Evolutionary conservation across 2,888 invertebrate genomes (phyloP), one percentile per base, ranked within the genome.

Genomic region (Nymphalis c-album): DNA sequence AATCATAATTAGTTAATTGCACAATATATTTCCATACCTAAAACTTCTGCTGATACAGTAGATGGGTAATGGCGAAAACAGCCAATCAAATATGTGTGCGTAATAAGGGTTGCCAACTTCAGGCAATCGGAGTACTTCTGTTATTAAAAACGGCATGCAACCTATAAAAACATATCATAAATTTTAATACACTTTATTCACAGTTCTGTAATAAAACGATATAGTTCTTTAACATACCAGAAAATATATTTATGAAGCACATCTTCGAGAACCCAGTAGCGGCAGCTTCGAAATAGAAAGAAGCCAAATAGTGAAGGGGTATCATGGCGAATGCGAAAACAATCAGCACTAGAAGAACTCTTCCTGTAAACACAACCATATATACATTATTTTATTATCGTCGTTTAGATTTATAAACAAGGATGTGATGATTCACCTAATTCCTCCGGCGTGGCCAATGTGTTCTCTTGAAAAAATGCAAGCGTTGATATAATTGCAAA

Each of bases 261-360:
- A 96, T 93, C 79, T 95, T 94, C 0, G 96, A 95, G 82, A 95
- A 96, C 1, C 96, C 97, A 0, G 95, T 94, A 0, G 97, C 94
- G 0, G 97, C 95, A 1, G 96, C 94, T 17, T 93, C 92, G 80
- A 97, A 97, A 63, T 94, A 83, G 80, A 95, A 95, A 0, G 96
- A 95, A 2, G 94, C 90, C 48, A 96, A 80, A 82, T 97, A 97
- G 77, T 95, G 95, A 65, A 96, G 82, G 0, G 97, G 97, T 75
- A 97, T 90, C 69, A 94, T 94, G 0, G 95, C 93, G 81, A 94
- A 91, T 0, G 95, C 95, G 84, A 96, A 97, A 60, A 95, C 83
- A 35, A 95, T 74, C 47, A 97, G 84, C 0, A 96, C 85, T 1
- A 95, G 76, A 59, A 95, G 90, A 69, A 96, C 91, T 72, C 95